Base-by-base conservation (phyloP, 2,113 vertebrate genomes). In the Gallinago undulata region DNA sequence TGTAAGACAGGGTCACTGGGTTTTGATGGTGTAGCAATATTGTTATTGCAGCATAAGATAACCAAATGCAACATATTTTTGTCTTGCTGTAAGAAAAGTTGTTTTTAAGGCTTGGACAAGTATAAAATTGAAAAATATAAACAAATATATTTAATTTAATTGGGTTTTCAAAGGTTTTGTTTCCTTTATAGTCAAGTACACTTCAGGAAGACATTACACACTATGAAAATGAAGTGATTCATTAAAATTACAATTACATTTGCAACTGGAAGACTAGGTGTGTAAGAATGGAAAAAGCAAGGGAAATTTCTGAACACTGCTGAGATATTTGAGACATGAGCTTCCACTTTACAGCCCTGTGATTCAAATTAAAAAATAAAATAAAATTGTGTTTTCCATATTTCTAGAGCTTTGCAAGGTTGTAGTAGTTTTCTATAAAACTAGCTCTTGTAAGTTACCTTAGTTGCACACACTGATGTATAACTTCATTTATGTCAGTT, bases 401-500 rank as follows among this genome's bases (percentile, higher is more conserved):
- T 17, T 90, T 53, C 47, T 37, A 57, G 27, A 57, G 13, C 6
- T 89, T 86, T 55, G 2, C 17, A 81, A 53, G 8, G 3, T 53
- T 50, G 3, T n/a, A 51, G 11, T 19, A 50, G 10, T 24, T 25
- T 89, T 78, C 30, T 63, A 19, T 41, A 60, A 72, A 94, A 63
- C 24, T 25, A 27, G 7, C 3, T 53, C 4, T 45, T 53, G 1
- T 19, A 53, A 74, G 9, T 81, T 90, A n/a, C 9, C 17, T 48
- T 45, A 24, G 1, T 14, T 62, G 4, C 13, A 51, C 8, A 50
- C 0, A 7, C 2, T 5, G 2, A 10, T 30, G 7, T 27, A 48
- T 69, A 89, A 39, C 10, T 16, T 66, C 3, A 28, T 31, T 83
- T 41, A 48, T 55, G 18, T 39, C 14, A 45, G 16, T 5, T 50